A percentile compares a stretch with the other conserved stretches of the same genome.
phyloP scores from a whole-genome alignment of 64 coral and sea anemone genomes.

The Exaiptasia diaphana region DNA sequence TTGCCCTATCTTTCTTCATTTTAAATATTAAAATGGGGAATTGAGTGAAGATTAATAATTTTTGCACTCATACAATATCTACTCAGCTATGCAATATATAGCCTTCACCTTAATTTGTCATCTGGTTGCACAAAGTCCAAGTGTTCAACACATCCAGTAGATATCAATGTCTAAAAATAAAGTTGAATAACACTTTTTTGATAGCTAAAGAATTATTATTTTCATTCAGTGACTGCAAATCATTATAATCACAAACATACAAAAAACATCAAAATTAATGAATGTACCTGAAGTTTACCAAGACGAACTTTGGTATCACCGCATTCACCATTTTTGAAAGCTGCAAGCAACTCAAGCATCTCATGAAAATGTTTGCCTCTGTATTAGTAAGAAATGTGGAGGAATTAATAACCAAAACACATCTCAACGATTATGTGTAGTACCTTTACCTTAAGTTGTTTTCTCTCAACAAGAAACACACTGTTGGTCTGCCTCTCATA shows the following conservation, averaged over 20 bases:
- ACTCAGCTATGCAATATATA: too few relatives aligned
- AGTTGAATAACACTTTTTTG: neutral
- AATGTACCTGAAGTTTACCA: conserved; percentile 89
- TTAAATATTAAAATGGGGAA: too few relatives aligned
- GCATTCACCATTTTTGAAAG: conserved; percentile 87
- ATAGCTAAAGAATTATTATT: neutral
- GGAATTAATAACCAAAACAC: neutral
- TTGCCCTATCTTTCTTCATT: too few relatives aligned
- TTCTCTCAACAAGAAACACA: conserved; percentile 85
- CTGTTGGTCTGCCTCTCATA: conserved; percentile 83
- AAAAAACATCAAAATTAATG: too few relatives aligned
- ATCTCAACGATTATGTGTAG: neutral
- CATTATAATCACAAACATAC: too few relatives aligned
- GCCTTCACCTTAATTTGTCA: conserved; percentile 9
- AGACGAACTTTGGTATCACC: conserved; percentile 77
- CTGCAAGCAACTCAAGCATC: conserved; percentile 77
- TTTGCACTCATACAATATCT: too few relatives aligned
- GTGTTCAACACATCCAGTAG: conserved; percentile 74
- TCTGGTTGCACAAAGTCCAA: conserved; percentile 73
- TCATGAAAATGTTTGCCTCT: conserved; percentile 93
- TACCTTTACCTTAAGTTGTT: conserved; percentile 65
- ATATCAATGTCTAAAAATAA: conserved; percentile 27
- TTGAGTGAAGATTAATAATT: too few relatives aligned
- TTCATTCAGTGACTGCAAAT: too few relatives aligned
- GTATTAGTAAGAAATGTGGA: neutral